phyloP scores from a whole-genome alignment of 2,888 invertebrate species.

The Luperina nickerlii region DNA sequence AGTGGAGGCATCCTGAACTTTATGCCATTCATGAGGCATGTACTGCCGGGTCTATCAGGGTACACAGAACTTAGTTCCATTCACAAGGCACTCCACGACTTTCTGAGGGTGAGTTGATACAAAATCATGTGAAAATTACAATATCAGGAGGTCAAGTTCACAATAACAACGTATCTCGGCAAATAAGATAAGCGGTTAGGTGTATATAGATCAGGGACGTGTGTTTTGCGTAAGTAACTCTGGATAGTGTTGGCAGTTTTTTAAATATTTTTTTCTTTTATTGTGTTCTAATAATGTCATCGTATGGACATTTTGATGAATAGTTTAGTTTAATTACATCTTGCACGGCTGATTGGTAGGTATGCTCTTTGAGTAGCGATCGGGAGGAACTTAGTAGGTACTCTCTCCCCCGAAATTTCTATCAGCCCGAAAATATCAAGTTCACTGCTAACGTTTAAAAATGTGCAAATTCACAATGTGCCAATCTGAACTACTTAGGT shows the following conservation, averaged over 20 bases:
- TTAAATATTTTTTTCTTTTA: neutral
- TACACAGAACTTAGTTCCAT: slow-evolving; percentile 90
- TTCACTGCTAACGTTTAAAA: neutral
- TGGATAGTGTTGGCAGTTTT: slow-evolving; percentile 24
- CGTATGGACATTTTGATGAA: neutral
- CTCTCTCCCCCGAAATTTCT: neutral
- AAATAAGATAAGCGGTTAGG: slow-evolving; percentile 60
- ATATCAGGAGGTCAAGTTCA: slow-evolving; percentile 63
- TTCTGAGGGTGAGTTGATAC: slow-evolving; percentile 86
- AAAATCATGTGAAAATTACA: slow-evolving; percentile 39
- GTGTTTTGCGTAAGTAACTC: slow-evolving; percentile 55
- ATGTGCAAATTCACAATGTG: neutral
- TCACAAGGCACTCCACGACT: slow-evolving; percentile 88
- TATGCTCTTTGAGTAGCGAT: neutral
- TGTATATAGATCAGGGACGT: slow-evolving; percentile 62
- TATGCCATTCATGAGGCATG: slow-evolving; percentile 92
- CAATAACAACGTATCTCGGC: slow-evolving; percentile 53
- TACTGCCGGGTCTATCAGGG: slow-evolving; percentile 91
- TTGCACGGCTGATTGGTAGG: neutral
- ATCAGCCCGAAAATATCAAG: neutral
- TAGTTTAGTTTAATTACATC: neutral
- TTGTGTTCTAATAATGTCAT: neutral
- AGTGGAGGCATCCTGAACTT: slow-evolving; percentile 93
- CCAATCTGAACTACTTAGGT: neutral
- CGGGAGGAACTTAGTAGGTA: too few relatives aligned